Evolutionary conservation across 2,888 invertebrate genomes (phyloP), one percentile per base, ranked within the genome.

Genomic region (Scaptomyza flava): DNA sequence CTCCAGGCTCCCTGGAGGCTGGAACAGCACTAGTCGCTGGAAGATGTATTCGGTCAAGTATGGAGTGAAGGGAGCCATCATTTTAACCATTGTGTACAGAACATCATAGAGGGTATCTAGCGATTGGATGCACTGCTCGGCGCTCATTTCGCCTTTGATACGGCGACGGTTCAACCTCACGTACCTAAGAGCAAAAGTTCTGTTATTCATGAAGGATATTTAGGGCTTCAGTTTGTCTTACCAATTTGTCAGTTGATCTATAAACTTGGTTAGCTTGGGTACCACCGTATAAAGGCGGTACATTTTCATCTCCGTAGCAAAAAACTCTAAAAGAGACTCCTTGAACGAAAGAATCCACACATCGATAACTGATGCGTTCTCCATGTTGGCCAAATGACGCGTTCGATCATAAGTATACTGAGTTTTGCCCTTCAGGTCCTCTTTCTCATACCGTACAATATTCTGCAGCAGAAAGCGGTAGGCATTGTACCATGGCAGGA

Each of bases 191-290:
- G 0, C 6, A 42, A 36, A 31, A 20, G 3, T 11, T 23, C 2
- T n/a, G 31, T 17, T 38, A 14, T 30, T 2, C 17, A 17, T 20
- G 11, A 41, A 5, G 6, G 2, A 11, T 2, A 3, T 17, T 41
- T 6, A 48, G 12, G 23, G 2, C 2, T n/a, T 3, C 2, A 11
- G 8, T 0, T 11, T 2, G 0, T 23, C 78, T 56, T 58, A 89
- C 98, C 99, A 99, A 92, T 99, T 99, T 31, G 99, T 99, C 4
- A 99, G 94, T 90, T 99, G 97, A 90, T 99, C 99, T 77, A 99
- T 98, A 92, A 98, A 99, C 91, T 98, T 98, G 0, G 99, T 96
- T 43, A 99, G 93, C 58, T 96, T 77, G 0, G 99, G 98, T 9
- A 99, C 96, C 9, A 99, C 99, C 0, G 98, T 99, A 90, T 99